A percentile compares a stretch with the other conserved stretches of the same genome.
Evolutionary conservation across 2,113 vertebrate genomes (phyloP).

Genomic region (Myanophis thanlyinensis): DNA sequence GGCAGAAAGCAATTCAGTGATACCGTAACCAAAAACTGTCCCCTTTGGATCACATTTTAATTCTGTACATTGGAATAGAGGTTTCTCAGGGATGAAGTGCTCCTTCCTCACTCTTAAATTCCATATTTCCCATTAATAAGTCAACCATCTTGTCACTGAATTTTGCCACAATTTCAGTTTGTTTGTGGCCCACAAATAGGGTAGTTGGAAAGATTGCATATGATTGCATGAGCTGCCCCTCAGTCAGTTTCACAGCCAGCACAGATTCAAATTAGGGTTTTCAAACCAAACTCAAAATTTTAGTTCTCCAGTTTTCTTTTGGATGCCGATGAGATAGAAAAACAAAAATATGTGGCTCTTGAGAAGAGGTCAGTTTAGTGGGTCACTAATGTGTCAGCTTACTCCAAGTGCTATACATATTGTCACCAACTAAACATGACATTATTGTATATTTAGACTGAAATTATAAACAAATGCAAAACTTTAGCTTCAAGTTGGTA

Average conservation of each 20-base stretch:
- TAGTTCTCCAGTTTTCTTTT: not conserved
- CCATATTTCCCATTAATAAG: not conserved
- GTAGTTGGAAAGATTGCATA: not conserved
- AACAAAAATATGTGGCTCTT: not conserved
- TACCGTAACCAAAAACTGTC: not conserved
- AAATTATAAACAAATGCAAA: not conserved
- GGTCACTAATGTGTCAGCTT: not conserved
- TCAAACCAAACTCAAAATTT: not conserved
- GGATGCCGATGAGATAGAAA: not conserved
- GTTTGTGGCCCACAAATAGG: not conserved
- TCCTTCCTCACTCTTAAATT: not conserved
- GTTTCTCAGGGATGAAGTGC: not conserved
- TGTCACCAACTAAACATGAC: not conserved
- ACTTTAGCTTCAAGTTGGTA: not conserved
- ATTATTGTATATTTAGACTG: not conserved
- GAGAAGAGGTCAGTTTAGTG: not conserved
- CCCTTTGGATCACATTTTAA: not conserved
- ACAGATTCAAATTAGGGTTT: not conserved
- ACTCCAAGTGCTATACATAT: not conserved
- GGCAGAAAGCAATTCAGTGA: not conserved
- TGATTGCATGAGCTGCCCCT: not conserved
- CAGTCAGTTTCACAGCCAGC: not conserved
- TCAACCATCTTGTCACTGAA: not conserved
- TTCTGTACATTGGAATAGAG: not conserved
- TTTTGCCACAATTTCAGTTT: not conserved